Base-by-base conservation (phyloP, 2,113 vertebrate species). In the rat (Rattus norvegicus) region DNA sequence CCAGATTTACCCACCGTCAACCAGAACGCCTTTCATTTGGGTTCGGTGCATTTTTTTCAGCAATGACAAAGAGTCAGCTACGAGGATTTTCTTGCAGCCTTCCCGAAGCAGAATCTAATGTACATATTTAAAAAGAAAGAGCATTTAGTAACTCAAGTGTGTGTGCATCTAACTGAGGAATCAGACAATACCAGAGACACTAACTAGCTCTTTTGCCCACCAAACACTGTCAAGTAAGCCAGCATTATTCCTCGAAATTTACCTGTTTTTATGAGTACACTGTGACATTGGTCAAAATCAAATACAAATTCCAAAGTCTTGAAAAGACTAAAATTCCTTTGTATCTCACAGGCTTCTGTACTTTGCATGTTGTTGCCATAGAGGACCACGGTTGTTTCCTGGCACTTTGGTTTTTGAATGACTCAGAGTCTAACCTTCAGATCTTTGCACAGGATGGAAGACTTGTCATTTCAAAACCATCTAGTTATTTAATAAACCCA, bases 21-120 rank as follows among this genome's bases (percentile, higher is more conserved):
- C 99, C 24, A 99, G 96, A 96, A 99, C 98, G 4, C 99, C 99
- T 98, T 99, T 99, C 99, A 99, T 99, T 94, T 99, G 99, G 24
- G 99, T 99, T 59, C 99, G 99, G 98, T 99, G 99, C 99, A 99
- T 99, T 98, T 99, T 99, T 98, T 99, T 99, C 75, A 99, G 97
- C 88, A 99, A 98, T 0, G 99, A 99, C 43, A 99, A 98, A 2
- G 99, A 99, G 97, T 99, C 99, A 0, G 99, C 99, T 85, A 99
- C 99, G 2, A 99, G 99, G 86, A 99, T 99, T 98, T 99, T 99
- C 98, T 99, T 99, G 98, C 99, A 99, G 2, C 99, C 99, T 97
- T 99, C 99, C 63, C 99, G 98, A 93, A 99, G 98, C 73, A 99
- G 98, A 97, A 99, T 99, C 99, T 99, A 97, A 85, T 6, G 63